phyloP scores from a whole-genome alignment of 2,888 invertebrate species.

The Tinea pellionella region DNA sequence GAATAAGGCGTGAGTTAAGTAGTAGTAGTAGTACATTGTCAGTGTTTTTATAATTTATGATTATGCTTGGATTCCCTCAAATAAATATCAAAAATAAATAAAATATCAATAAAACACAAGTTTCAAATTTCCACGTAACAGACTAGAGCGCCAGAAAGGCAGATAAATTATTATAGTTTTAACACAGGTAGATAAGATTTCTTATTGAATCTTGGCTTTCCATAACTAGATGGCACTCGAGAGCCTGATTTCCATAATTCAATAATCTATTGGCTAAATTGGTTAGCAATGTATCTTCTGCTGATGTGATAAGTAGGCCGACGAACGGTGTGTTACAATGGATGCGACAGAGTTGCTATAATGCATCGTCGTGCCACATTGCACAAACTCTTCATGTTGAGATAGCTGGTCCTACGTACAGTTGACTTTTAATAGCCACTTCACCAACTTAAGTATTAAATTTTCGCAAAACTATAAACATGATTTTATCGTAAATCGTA shows the following conservation, averaged over 20 bases:
- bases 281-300: not conserved
- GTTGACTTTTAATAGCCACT: not conserved
- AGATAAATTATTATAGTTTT: no score
- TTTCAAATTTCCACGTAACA: no score
- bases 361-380: slow-evolving; percentile 51
- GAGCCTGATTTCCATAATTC: not conserved
- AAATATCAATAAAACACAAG: no score
- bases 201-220: not conserved
- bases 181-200: not conserved
- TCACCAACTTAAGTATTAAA: not conserved
- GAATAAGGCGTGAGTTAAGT: no score
- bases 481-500: not conserved
- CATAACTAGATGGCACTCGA: not conserved
- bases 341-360: slow-evolving; percentile 27
- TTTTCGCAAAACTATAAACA: not conserved
- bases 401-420: not conserved
- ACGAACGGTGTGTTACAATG: slow-evolving; percentile 60
- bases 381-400: slow-evolving; percentile 17
- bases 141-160: no score
- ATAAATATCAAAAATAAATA: no score
- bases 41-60: not conserved
- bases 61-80: no score
- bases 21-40: no score
- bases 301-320: slow-evolving; percentile 17
- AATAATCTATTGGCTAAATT: not conserved